Conservation (phyloP, 1,140 invertebrate genomes). For the Stegodyphus mimosarum region DNA sequence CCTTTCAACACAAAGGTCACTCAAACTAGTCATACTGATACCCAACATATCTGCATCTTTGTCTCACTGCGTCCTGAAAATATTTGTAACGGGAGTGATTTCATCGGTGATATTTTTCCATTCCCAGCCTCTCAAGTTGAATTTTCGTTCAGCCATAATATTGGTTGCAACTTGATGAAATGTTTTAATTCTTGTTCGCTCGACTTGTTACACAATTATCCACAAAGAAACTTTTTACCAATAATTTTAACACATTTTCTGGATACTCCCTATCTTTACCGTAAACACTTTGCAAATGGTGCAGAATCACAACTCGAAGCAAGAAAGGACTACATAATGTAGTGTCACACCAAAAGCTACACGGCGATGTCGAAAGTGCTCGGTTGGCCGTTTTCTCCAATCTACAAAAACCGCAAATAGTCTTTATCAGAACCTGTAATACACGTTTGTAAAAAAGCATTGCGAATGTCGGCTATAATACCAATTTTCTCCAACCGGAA, state of each 20-base stretch:
- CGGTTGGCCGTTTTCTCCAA: background rate
- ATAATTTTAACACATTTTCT: background rate
- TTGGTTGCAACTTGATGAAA: background rate
- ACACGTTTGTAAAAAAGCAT: constrained; percentile 58
- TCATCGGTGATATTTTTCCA: background rate
- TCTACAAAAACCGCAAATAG: constrained; percentile 31
- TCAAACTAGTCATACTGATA: constrained; percentile 7
- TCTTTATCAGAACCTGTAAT: constrained; percentile 7
- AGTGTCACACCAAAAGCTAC: constrained; percentile 28
- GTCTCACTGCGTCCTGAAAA: background rate
- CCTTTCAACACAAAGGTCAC: background rate
- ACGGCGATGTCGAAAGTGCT: background rate
- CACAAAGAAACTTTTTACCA: constrained; percentile 10
- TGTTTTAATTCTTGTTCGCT: constrained; percentile 1
- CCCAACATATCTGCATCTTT: constrained; percentile 10
- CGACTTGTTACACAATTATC: constrained; percentile 30
- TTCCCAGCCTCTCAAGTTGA: constrained; percentile 15
- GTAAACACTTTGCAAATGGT: constrained; percentile 21
- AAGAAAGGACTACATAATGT: constrained; percentile 30
- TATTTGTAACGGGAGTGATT: background rate
- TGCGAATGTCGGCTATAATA: constrained; percentile 51
- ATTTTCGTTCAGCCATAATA: constrained; percentile 20
- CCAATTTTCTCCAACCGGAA: constrained; percentile 37
- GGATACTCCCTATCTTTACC: background rate
- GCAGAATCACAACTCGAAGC: background rate